These are phyloP conservation scores for Momotus momota DNA, from an alignment of 2,797 vertebrate species.

Conservation along the genomic window DNA sequence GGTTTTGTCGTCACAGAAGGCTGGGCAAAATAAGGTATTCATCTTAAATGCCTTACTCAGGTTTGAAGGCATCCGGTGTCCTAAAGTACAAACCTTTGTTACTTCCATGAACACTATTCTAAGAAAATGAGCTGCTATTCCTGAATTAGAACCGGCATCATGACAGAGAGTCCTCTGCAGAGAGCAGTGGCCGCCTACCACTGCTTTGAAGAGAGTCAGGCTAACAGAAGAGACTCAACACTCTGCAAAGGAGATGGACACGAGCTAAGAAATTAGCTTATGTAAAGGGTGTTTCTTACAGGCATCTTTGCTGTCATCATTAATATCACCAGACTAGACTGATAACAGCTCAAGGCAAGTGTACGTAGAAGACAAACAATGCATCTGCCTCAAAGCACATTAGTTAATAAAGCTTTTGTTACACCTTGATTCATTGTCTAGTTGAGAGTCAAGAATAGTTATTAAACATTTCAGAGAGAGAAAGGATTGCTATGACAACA, in stretches of 20 bases:
- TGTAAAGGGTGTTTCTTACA: neutral
- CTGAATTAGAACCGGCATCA: neutral
- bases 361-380: neutral
- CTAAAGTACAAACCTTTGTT: neutral
- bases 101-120: neutral
- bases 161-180: neutral
- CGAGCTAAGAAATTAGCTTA: neutral
- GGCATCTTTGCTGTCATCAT: neutral
- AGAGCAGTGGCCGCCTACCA: neutral
- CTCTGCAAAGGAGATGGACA: neutral
- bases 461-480: slow-evolving; percentile 72
- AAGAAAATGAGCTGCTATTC: neutral
- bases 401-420: slow-evolving; percentile 58
- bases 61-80: neutral
- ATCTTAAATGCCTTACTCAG: neutral
- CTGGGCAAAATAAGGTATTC: neutral
- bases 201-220: neutral
- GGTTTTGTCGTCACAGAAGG: neutral
- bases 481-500: slow-evolving; percentile 70
- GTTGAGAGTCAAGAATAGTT: slow-evolving; percentile 57
- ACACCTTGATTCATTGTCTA: slow-evolving; percentile 53
- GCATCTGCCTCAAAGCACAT: neutral
- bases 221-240: neutral
- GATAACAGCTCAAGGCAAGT: neutral
- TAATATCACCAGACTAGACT: neutral